phyloP scores from a whole-genome alignment of 2,888 invertebrate species.

The Spialia ferax region DNA sequence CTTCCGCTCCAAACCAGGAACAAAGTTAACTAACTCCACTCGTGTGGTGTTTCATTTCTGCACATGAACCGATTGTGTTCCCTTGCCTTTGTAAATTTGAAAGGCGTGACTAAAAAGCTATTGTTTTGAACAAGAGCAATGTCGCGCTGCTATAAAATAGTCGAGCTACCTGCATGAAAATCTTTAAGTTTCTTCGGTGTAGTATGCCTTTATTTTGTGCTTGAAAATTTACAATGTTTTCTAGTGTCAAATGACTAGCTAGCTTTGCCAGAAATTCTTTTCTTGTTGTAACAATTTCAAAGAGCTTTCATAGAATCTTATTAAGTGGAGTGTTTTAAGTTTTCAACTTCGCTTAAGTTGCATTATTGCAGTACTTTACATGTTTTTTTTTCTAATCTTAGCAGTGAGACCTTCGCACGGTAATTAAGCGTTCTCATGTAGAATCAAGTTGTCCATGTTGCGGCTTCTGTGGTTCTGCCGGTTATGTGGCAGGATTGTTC shows the following conservation, averaged over 20 bases:
- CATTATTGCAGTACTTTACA: too few relatives aligned
- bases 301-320: background rate
- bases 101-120: constrained; percentile 57
- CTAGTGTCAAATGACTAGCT: constrained; percentile 3
- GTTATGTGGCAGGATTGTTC: constrained; percentile 3
- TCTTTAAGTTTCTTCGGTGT: constrained; percentile 12
- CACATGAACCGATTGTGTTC: constrained; percentile 48
- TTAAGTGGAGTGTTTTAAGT: background rate
- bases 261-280: constrained; percentile 1
- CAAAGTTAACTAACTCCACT: constrained; percentile 38
- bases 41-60: constrained; percentile 46
- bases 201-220: constrained; percentile 15
- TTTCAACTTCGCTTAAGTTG: too few relatives aligned
- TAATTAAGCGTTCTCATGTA: constrained; percentile 6
- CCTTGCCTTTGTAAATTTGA: constrained; percentile 51
- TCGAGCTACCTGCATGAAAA: constrained; percentile 38
- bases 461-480: background rate
- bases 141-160: constrained; percentile 44
- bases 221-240: constrained; percentile 8
- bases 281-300: background rate
- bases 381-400: background rate
- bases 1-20: constrained; percentile 36
- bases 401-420: background rate
- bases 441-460: background rate
- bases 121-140: constrained; percentile 50